Evolutionary conservation across 2,888 invertebrate species (phyloP), one percentile per base, ranked within the genome.

Genomic region (Sphinx pinastri): DNA sequence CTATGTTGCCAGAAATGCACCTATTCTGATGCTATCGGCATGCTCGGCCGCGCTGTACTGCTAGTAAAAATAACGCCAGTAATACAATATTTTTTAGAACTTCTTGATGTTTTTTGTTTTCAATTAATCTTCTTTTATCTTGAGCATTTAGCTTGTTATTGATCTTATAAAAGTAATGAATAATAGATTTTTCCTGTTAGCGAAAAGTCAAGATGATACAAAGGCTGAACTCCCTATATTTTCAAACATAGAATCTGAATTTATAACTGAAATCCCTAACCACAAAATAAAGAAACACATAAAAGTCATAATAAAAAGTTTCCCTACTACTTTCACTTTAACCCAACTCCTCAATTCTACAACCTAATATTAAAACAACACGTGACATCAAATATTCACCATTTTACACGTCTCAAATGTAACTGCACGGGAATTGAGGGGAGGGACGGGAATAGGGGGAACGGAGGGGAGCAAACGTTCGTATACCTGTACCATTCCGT

Each of bases 321-420:
- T 8, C 19, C 49, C 13, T 45, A 55, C 68, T 55, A 19, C 47
- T 0, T 14, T 12, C 13, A 13, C 13, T 59, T 54, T 7, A 58
- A 67, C 67, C 12, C 25, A 74, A 72, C 74, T 73, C 74, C 74
- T 78, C 79, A 75, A 78, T 81, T 77, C 78, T 77, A 75, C 78
- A 78, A 75, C 75, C 78, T 76, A 77, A 81, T 81, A 80, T 79
- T 81, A 81, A 77, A 77, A 76, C 76, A 77, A 78, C 79, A 80
- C 79, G 79, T 76, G 81, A 77, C 78, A 79, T 83, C 72, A 76
- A 80, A 81, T 83, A 84, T 83, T 80, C 81, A 82, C 76, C 72
- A 71, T 71, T 75, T 72, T 72, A 76, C 77, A 74, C 73, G 71
- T 75, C 63, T 71, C 71, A 58, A 75, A 72, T 74, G 77, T 74